A percentile compares a stretch with the other conserved stretches of the same genome.
These are phyloP conservation scores for Etheostoma cragini DNA, from an alignment of 2,113 vertebrate genomes.

Conservation along the genomic window DNA sequence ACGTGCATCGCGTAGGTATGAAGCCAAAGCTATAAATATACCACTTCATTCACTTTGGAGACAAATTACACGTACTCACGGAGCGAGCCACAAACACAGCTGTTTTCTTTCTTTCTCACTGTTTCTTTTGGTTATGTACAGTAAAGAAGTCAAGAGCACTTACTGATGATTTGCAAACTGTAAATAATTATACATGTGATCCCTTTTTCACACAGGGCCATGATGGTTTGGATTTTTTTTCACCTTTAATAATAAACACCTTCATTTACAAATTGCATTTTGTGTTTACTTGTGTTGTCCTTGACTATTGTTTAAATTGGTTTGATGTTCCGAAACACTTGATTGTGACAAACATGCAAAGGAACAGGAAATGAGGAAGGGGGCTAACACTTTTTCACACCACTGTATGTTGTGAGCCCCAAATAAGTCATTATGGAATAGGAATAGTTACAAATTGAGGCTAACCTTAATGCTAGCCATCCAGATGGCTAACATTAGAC, in stretches of 20 bases:
- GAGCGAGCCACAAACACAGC: slow-evolving; percentile 28
- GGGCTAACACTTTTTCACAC: no score
- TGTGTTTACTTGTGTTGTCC: no score
- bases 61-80: slow-evolving; percentile 60
- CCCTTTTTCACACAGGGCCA: no score
- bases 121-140: not conserved
- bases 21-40: slow-evolving; percentile 79
- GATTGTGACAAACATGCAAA: no score
- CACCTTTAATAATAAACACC: no score
- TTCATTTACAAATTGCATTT: no score
- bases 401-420: not conserved
- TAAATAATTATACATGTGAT: not conserved
- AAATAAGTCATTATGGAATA: not conserved
- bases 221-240: no score
- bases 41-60: slow-evolving; percentile 48
- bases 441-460: not conserved
- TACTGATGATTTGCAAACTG: slow-evolving; percentile 6
- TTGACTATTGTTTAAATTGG: no score
- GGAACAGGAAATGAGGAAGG: no score
- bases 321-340: no score
- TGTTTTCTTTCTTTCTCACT: slow-evolving; percentile 3
- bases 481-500: no score
- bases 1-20: slow-evolving; percentile 74
- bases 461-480: no score
- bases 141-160: not conserved